phyloP scores from a whole-genome alignment of 2,797 vertebrate species.

The Bradypus variegatus region DNA sequence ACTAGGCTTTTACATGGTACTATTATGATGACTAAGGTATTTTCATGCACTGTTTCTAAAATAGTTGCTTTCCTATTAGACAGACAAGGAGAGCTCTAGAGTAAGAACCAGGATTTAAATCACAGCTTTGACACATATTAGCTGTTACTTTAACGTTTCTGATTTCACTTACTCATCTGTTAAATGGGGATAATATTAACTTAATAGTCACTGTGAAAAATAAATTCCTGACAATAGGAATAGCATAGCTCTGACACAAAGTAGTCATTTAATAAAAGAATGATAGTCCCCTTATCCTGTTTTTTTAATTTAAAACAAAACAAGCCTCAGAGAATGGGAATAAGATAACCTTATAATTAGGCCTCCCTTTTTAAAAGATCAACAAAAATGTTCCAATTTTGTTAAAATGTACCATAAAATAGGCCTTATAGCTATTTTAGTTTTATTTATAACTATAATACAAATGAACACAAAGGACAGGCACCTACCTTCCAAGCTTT shows the following conservation, averaged over 20 bases:
- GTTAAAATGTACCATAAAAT: neutral
- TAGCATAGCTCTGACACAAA: neutral
- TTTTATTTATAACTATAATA: constrained; percentile 15
- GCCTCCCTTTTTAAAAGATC: constrained; percentile 15
- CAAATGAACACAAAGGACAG: constrained; percentile 17
- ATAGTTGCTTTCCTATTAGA: constrained; percentile 9
- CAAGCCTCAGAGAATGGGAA: constrained; percentile 31
- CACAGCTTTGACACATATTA: constrained; percentile 2
- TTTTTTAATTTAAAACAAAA: constrained; percentile 26
- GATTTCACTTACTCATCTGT: constrained; percentile 2
- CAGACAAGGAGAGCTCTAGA: constrained; percentile 23
- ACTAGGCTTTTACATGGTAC: constrained; percentile 7
- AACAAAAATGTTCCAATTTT: constrained; percentile 40
- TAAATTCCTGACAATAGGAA: neutral
- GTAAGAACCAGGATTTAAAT: constrained; percentile 27
- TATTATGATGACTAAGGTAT: constrained; percentile 50
- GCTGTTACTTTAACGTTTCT: neutral
- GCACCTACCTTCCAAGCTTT: constrained; percentile 92
- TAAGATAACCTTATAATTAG: neutral
- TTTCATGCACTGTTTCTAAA: constrained; percentile 37
- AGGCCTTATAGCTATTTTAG: neutral
- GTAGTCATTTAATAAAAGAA: constrained; percentile 19
- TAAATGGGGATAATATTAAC: neutral
- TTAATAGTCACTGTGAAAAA: neutral
- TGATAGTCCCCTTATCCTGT: neutral